Evolutionary conservation across 2,797 vertebrate species (phyloP).

Genomic region (Acipenser ruthenus): DNA sequence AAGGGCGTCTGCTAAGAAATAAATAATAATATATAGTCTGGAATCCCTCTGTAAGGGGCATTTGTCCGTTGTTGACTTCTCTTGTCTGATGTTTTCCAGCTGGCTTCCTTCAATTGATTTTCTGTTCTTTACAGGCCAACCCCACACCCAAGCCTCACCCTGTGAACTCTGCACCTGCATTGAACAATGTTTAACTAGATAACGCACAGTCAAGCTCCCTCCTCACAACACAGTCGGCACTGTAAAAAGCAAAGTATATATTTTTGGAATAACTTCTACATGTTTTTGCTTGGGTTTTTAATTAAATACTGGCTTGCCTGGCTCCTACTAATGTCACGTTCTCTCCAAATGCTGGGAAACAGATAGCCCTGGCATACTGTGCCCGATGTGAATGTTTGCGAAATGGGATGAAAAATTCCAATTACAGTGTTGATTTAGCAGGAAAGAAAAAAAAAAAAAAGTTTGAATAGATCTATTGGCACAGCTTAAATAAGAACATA

Average conservation of each 20-base stretch:
- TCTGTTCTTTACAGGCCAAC: slow-evolving; percentile 42
- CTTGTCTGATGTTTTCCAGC: slow-evolving; percentile 35
- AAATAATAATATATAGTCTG: no score
- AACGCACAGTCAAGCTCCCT: background rate
- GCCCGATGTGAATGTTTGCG: background rate
- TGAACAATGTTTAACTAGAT: slow-evolving; percentile 42
- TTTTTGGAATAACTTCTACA: background rate
- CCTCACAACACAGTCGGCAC: background rate
- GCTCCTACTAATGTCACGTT: background rate
- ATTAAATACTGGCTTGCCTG: background rate
- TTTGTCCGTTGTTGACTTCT: slow-evolving; percentile 22
- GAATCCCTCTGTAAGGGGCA: background rate
- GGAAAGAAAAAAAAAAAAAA: no score
- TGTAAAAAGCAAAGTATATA: background rate
- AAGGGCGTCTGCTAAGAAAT: no score
- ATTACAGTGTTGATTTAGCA: background rate
- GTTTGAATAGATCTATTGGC: no score
- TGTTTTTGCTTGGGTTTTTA: background rate
- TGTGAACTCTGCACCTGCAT: slow-evolving; percentile 45
- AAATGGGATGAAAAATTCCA: background rate
- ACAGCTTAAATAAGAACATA: no score
- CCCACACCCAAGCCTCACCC: slow-evolving; percentile 39
- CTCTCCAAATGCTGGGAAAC: background rate
- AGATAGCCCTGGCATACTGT: background rate
- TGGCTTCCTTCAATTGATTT: slow-evolving; percentile 52